Conservation (phyloP, 2,797 vertebrate genomes). For the Gambusia yucatana region DNA sequence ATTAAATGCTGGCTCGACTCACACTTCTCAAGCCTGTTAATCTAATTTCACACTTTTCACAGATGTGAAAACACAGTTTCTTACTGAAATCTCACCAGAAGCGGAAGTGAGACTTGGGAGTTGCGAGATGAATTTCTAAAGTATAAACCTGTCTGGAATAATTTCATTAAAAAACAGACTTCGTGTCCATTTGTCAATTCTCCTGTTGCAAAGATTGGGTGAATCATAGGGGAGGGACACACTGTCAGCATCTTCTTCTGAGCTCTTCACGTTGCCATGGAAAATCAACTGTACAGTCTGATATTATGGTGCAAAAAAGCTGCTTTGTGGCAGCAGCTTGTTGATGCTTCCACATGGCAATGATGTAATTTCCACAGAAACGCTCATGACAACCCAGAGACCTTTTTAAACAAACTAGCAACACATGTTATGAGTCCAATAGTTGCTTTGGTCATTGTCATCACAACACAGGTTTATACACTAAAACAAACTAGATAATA, state of each 20-base stretch:
- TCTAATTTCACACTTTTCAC: constrained; percentile 2
- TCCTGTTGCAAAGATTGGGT: not conserved
- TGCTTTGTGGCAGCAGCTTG: constrained; percentile 31
- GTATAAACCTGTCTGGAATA: not conserved
- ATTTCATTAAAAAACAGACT: constrained; percentile 47
- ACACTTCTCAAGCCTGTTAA: constrained; percentile 2
- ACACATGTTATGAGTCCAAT: constrained; percentile 51
- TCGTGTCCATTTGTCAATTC: not conserved
- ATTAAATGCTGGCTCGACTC: not conserved
- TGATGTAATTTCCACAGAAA: constrained; percentile 73
- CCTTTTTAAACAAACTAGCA: constrained; percentile 73
- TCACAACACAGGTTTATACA: constrained; percentile 25
- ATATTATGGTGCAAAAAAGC: constrained; percentile 32
- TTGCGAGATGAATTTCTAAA: not conserved
- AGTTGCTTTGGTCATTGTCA: constrained; percentile 20
- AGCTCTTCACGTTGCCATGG: constrained; percentile 24
- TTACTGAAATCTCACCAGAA: constrained; percentile 20
- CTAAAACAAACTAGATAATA: not conserved
- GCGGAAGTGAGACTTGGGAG: constrained; percentile 11
- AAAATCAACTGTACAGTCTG: constrained; percentile 31
- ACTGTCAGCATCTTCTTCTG: constrained; percentile 1
- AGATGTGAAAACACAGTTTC: constrained; percentile 33
- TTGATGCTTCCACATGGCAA: constrained; percentile 48
- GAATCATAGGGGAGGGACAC: not conserved
- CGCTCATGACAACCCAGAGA: constrained; percentile 68